Conservation (phyloP, 1,140 invertebrate genomes). For the Carcinoscorpius rotundicauda region DNA sequence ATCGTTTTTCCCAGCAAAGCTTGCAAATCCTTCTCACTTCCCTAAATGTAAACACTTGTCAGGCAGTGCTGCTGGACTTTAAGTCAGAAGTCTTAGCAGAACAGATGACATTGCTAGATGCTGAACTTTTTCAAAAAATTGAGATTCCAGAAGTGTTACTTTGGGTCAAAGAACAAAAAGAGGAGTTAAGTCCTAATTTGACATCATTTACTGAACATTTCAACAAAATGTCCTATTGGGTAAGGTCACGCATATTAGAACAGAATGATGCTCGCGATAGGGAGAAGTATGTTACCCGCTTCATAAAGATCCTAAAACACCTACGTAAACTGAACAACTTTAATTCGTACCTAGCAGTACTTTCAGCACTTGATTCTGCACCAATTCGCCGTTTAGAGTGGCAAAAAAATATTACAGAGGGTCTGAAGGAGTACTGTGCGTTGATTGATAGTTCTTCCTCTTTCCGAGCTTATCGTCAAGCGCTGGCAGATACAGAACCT, state of each 20-base stretch:
- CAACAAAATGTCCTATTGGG: slow-evolving; percentile 99
- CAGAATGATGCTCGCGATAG: slow-evolving; percentile 78
- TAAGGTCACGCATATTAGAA: slow-evolving; percentile 60
- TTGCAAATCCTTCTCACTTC: slow-evolving; percentile 33
- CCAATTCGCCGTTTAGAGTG: slow-evolving; percentile 89
- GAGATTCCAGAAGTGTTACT: slow-evolving; percentile 87
- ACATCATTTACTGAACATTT: slow-evolving; percentile 97
- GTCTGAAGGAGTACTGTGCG: slow-evolving; percentile 82
- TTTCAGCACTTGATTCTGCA: slow-evolving; percentile 93
- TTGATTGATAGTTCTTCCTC: slow-evolving; percentile 93
- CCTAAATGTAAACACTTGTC: slow-evolving; percentile 22
- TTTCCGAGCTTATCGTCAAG: slow-evolving; percentile 87
- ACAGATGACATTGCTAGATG: slow-evolving; percentile 95
- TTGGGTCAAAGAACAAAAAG: slow-evolving; percentile 94
- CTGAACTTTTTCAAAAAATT: slow-evolving; percentile 89
- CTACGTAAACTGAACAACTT: slow-evolving; percentile 95
- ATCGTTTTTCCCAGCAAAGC: slow-evolving; percentile 35
- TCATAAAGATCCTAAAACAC: slow-evolving; percentile 98
- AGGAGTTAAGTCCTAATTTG: slow-evolving; percentile 90
- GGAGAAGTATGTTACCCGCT: slow-evolving; percentile 92
- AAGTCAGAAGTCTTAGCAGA: slow-evolving; percentile 87
- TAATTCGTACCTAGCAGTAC: slow-evolving; percentile 91
- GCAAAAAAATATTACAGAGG: slow-evolving; percentile 79
- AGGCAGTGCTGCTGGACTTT: slow-evolving; percentile 64
- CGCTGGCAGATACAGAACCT: slow-evolving; percentile 82